These are phyloP conservation scores for Papilio glaucus DNA, from an alignment of 1,140 invertebrate species.

Conservation along the genomic window DNA sequence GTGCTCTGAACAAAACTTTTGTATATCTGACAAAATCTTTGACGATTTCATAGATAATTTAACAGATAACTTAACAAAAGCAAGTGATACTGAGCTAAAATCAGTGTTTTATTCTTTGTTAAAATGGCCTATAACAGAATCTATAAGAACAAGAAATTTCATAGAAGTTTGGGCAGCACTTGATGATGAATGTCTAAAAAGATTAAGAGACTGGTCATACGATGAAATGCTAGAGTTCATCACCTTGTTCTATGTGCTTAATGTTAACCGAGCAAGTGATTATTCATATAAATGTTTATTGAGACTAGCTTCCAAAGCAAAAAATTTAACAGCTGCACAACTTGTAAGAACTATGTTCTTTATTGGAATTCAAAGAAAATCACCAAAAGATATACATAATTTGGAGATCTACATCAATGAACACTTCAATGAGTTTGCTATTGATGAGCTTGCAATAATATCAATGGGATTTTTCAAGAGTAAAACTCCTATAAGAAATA, in stretches of 20 bases:
- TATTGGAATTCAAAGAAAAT: constrained; percentile 77
- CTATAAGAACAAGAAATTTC: constrained; percentile 77
- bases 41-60: constrained; percentile 77
- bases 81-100: constrained; percentile 77
- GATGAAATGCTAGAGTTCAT: constrained; percentile 79
- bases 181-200: constrained; percentile 82
- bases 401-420: constrained; percentile 82
- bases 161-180: constrained; percentile 84
- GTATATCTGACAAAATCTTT: constrained; percentile 71
- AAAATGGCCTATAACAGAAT: constrained; percentile 71
- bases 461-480: constrained; percentile 86
- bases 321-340: constrained; percentile 78
- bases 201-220: constrained; percentile 65
- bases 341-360: constrained; percentile 84
- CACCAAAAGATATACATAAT: constrained; percentile 83
- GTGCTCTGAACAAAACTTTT: constrained; percentile 66
- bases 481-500: constrained; percentile 81
- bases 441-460: constrained; percentile 85
- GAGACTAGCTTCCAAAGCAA: constrained; percentile 77
- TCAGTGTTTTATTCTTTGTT: constrained; percentile 70
- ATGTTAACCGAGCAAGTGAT: constrained; percentile 65
- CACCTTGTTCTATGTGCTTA: constrained; percentile 82
- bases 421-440: constrained; percentile 72
- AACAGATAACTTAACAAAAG: constrained; percentile 73
- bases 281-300: constrained; percentile 79